Evolutionary conservation across 2,113 vertebrate species (phyloP).

Genomic region (Trogon melanurus): DNA sequence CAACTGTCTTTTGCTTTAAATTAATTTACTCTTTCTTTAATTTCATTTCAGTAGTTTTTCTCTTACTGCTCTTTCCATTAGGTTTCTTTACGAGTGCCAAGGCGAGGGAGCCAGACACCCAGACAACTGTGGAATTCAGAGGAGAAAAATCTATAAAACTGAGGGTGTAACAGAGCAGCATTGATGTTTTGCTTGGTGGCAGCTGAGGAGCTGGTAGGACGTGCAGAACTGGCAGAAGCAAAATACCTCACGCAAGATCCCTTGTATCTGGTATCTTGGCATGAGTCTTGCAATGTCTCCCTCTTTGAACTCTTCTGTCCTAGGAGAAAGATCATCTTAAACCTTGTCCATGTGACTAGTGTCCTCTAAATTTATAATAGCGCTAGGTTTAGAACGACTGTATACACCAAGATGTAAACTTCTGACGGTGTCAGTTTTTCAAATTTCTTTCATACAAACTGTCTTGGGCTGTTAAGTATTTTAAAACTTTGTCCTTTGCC

Average conservation of each 20-base stretch:
- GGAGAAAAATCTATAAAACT: not conserved
- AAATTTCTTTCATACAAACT: not conserved
- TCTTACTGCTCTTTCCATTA: not conserved
- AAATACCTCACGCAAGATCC: not conserved
- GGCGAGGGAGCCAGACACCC: not conserved
- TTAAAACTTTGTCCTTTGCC: not conserved
- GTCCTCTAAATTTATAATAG: not conserved
- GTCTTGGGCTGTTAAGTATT: not conserved
- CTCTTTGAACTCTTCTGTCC: not conserved
- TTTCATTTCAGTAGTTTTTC: not conserved
- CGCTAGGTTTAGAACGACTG: not conserved
- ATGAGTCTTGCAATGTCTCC: not conserved
- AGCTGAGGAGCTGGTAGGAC: not conserved
- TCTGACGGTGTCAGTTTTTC: not conserved
- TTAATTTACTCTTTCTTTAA: not conserved
- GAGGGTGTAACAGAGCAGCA: not conserved
- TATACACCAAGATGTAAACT: not conserved
- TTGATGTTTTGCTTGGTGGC: not conserved
- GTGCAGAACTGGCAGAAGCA: not conserved
- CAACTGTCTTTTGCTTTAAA: not conserved
- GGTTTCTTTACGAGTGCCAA: not conserved
- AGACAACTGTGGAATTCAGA: not conserved
- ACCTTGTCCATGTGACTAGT: not conserved
- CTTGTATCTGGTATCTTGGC: not conserved
- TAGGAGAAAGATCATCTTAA: not conserved